These are phyloP conservation scores for Boulengeromyrus knoepffleri DNA, from an alignment of 2,113 vertebrate genomes.

Conservation along the genomic window DNA sequence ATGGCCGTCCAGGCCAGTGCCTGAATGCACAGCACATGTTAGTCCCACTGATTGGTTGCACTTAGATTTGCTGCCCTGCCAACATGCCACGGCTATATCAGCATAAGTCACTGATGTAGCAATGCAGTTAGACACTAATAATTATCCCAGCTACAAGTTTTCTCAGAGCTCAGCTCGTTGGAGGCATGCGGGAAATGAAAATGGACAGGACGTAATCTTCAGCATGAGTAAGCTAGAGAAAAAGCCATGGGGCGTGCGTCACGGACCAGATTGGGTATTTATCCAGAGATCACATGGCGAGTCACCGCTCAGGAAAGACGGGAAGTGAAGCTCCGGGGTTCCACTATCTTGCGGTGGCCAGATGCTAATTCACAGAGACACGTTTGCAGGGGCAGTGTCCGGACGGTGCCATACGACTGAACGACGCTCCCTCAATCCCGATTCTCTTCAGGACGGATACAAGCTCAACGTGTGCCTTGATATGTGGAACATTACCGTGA, in stretches of 20 bases:
- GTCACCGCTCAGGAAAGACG: not conserved
- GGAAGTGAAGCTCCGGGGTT: not conserved
- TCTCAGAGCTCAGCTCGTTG: not conserved
- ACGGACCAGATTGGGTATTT: not conserved
- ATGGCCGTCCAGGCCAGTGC: conserved; percentile 41
- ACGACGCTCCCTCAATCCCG: not conserved
- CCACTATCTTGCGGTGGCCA: no score
- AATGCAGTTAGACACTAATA: not conserved
- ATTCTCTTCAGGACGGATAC: not conserved
- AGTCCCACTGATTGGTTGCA: not conserved
- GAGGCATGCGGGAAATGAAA: not conserved
- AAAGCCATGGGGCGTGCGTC: not conserved
- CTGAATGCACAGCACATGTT: not conserved
- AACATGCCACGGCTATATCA: not conserved
- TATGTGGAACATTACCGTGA: not conserved
- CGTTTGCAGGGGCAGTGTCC: not conserved
- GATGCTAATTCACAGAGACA: not conserved
- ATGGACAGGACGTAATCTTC: not conserved
- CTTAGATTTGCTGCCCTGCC: not conserved
- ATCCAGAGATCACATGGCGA: not conserved
- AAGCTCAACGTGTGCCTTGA: not conserved
- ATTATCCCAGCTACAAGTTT: not conserved
- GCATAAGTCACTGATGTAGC: not conserved
- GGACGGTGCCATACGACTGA: not conserved
- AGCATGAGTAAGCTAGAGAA: not conserved